These are phyloP conservation scores for Macaria notata DNA, from an alignment of 2,888 invertebrate genomes.

Conservation along the genomic window DNA sequence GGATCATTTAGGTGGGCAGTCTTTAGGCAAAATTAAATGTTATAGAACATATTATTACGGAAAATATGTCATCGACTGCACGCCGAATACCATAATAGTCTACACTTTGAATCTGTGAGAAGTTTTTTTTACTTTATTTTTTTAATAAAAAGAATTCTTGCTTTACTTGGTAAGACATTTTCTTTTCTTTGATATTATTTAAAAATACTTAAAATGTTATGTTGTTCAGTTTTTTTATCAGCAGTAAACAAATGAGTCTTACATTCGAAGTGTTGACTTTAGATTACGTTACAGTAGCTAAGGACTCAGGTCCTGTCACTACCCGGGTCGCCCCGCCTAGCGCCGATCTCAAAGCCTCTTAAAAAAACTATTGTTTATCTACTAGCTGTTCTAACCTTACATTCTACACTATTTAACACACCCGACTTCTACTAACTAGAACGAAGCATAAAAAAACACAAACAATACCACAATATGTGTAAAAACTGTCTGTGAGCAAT, in stretches of 20 bases:
- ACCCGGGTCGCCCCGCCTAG: slow-evolving; percentile 77
- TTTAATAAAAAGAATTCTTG: slow-evolving; percentile 12
- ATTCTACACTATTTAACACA: slow-evolving; percentile 62
- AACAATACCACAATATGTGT: slow-evolving; percentile 53
- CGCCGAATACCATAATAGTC: slow-evolving; percentile 59
- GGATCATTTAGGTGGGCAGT: slow-evolving; percentile 67
- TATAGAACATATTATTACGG: slow-evolving; percentile 32
- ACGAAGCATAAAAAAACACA: slow-evolving; percentile 59
- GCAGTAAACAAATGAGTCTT: slow-evolving; percentile 1
- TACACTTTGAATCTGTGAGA: slow-evolving; percentile 66
- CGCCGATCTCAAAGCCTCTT: slow-evolving; percentile 67
- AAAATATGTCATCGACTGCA: slow-evolving; percentile 61
- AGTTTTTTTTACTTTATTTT: slow-evolving; percentile 17
- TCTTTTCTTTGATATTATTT: slow-evolving; percentile 15
- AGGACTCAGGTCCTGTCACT: slow-evolving; percentile 58
- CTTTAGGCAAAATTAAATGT: slow-evolving; percentile 45
- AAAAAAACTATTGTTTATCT: slow-evolving; percentile 46
- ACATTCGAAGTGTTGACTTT: slow-evolving; percentile 72
- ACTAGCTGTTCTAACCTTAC: slow-evolving; percentile 62
- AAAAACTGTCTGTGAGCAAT: slow-evolving; percentile 76
- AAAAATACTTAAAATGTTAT: neutral
- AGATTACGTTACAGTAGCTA: slow-evolving; percentile 57
- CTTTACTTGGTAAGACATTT: too few species aligned
- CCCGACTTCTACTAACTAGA: slow-evolving; percentile 41
- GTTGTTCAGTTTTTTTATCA: neutral